A percentile compares a stretch with the other conserved stretches of the same genome.
Evolutionary conservation across 2,888 invertebrate species (phyloP).

Genomic region (Trilocha varians): DNA sequence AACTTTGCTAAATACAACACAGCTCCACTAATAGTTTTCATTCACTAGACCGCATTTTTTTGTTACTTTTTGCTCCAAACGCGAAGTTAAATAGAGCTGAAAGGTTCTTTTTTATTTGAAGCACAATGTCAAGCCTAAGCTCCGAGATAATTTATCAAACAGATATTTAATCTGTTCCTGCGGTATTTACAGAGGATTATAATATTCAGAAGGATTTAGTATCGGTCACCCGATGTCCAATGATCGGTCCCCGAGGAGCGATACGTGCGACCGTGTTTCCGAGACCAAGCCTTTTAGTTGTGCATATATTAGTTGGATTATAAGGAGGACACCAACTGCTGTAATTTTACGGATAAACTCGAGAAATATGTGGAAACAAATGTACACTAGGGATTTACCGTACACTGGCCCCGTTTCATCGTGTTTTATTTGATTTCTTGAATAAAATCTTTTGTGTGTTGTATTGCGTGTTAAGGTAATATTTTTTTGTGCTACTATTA

Average conservation of each 20-base stretch:
- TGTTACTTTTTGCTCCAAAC: background rate
- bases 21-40: constrained; percentile 15
- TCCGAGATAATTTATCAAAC: background rate
- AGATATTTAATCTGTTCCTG: background rate
- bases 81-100: background rate
- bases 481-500: no score
- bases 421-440: background rate
- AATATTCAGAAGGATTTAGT: constrained; percentile 24
- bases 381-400: constrained; percentile 31
- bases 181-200: constrained; percentile 15
- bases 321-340: constrained; percentile 35
- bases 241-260: constrained; percentile 47
- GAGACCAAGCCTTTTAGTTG: constrained; percentile 60
- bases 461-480: no score
- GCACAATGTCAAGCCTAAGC: background rate
- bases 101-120: background rate
- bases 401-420: background rate
- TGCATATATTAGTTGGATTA: constrained; percentile 66
- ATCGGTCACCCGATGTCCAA: constrained; percentile 48
- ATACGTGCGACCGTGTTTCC: constrained; percentile 26
- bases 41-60: background rate
- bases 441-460: no score
- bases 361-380: constrained; percentile 42
- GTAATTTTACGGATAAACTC: constrained; percentile 55
- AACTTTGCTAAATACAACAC: constrained; percentile 34